phyloP scores from a whole-genome alignment of 2,113 vertebrate genomes.

The Boulengeromyrus knoepffleri region DNA sequence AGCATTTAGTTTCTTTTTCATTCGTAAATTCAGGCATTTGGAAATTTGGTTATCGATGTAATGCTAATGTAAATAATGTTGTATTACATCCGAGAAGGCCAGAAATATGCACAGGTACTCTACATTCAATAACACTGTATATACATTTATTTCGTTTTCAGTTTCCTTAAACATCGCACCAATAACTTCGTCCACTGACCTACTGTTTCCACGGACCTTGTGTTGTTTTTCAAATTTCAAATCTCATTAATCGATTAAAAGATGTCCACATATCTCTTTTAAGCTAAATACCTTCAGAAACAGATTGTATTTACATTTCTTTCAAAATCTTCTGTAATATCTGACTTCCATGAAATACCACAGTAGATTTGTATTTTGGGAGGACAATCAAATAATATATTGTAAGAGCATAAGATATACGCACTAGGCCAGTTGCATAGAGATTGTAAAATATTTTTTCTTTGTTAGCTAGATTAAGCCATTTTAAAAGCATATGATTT shows the following conservation, averaged over 20 bases:
- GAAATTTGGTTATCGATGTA: background rate
- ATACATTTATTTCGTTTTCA: background rate
- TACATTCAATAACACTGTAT: background rate
- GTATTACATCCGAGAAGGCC: background rate
- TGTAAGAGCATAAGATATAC: background rate
- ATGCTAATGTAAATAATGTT: background rate
- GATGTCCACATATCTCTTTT: background rate
- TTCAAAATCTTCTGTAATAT: background rate
- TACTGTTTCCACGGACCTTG: background rate
- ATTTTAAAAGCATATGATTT: background rate
- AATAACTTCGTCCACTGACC: background rate
- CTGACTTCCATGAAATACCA: background rate
- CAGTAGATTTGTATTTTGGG: background rate
- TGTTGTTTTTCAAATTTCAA: background rate
- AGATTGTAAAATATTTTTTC: background rate
- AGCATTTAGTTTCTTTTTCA: background rate
- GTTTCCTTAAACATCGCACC: background rate
- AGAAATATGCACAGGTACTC: background rate
- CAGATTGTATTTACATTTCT: background rate
- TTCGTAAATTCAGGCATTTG: background rate
- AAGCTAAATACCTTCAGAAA: background rate
- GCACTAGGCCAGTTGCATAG: background rate
- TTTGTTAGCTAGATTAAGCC: background rate
- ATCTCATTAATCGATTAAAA: background rate
- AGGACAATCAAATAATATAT: background rate